These are phyloP conservation scores for Rutilus rutilus DNA, from an alignment of 2,113 vertebrate species.

Conservation along the genomic window DNA sequence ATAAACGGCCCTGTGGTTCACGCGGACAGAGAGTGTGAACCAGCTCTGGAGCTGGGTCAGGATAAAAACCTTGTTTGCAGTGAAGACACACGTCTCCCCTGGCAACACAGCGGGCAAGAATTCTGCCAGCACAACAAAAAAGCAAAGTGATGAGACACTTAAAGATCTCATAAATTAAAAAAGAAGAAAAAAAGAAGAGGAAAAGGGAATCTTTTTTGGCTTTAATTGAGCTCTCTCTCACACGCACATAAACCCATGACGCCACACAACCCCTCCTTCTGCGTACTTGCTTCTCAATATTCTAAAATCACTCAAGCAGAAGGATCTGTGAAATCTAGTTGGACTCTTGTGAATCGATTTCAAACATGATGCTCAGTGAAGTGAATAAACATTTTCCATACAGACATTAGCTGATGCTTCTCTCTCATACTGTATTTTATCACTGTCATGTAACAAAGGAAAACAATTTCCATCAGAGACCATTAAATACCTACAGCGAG, in stretches of 20 bases:
- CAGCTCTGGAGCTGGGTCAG: slow-evolving; percentile 37
- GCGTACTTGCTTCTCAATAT: slow-evolving; percentile 33
- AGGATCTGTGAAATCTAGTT: slow-evolving; percentile 26
- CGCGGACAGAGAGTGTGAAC: slow-evolving; percentile 27
- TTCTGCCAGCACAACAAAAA: slow-evolving; percentile 29
- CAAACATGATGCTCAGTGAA: slow-evolving; percentile 18
- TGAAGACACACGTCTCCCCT: slow-evolving; percentile 30
- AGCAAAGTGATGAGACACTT: slow-evolving; percentile 9
- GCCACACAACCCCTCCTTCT: not conserved
- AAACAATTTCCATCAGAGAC: slow-evolving; percentile 11
- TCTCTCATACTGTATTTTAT: slow-evolving; percentile 15
- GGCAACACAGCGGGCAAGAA: slow-evolving; percentile 19
- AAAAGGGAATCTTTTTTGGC: not conserved
- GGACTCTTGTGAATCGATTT: slow-evolving; percentile 39
- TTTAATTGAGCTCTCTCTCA: slow-evolving; percentile 1
- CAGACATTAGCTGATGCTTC: slow-evolving; percentile 29
- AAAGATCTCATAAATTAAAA: slow-evolving; percentile 15
- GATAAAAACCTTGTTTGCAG: slow-evolving; percentile 43
- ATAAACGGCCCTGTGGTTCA: slow-evolving; percentile 36
- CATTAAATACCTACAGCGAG: not conserved
- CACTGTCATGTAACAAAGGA: slow-evolving; percentile 37
- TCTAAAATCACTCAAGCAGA: slow-evolving; percentile 22
- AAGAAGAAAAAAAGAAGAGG: not conserved
- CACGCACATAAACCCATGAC: not conserved
- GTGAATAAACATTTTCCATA: slow-evolving; percentile 8